These are phyloP conservation scores for Drosophila bifasciata DNA, from an alignment of 1,140 invertebrate species.

Conservation along the genomic window DNA sequence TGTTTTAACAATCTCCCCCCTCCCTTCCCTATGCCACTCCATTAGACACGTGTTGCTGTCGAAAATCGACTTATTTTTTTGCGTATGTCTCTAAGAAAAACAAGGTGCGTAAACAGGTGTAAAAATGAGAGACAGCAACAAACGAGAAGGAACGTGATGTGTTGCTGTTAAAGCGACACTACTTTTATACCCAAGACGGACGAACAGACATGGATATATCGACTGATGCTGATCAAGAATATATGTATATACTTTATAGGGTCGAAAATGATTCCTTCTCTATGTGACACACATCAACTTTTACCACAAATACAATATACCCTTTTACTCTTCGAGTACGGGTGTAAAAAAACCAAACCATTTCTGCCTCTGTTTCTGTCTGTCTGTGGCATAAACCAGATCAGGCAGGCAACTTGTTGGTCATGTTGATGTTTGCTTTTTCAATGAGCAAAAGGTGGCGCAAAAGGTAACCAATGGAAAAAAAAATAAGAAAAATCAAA, in stretches of 20 bases:
- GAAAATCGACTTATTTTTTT: slow-evolving; percentile 10
- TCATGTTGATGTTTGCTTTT: slow-evolving; percentile 36
- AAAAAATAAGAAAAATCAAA: slow-evolving; percentile 17
- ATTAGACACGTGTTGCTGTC: slow-evolving; percentile 44
- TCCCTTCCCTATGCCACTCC: slow-evolving; percentile 24
- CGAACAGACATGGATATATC: no score
- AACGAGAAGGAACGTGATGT: no score
- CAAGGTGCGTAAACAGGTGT: slow-evolving; percentile 75
- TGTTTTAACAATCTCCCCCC: slow-evolving; percentile 7
- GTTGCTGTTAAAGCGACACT: no score
- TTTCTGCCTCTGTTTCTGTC: no score
- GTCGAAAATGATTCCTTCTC: no score
- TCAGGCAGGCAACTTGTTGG: slow-evolving; percentile 29
- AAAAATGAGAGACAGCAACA: slow-evolving; percentile 48
- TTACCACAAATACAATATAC: no score
- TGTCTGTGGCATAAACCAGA: slow-evolving; percentile 35
- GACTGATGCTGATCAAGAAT: no score
- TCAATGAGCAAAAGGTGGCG: slow-evolving; percentile 14
- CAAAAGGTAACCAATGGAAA: slow-evolving; percentile 9
- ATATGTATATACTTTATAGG: no score
- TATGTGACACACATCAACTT: no score
- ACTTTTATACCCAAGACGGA: no score
- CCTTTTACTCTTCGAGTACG: no score
- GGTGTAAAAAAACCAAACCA: no score
- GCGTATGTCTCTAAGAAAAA: slow-evolving; percentile 31